Conservation (phyloP, 1,140 invertebrate genomes). For the Eumaeus atala region DNA sequence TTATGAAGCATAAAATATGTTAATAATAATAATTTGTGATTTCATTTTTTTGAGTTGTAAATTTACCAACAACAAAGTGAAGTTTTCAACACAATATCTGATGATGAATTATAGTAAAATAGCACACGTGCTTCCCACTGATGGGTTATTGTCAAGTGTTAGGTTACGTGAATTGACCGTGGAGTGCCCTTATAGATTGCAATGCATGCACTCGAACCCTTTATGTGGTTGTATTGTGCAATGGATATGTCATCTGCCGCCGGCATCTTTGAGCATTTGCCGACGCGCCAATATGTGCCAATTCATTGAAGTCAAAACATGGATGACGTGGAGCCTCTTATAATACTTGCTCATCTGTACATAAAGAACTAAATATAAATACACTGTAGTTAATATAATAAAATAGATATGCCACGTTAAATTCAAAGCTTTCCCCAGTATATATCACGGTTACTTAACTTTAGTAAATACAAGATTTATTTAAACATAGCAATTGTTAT, state of each 20-base stretch:
- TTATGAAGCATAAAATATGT: too few species aligned
- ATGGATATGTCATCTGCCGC: constrained; percentile 63
- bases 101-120: constrained; percentile 23
- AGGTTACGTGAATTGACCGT: constrained; percentile 56
- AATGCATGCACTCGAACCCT: constrained; percentile 63
- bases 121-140: constrained; percentile 48
- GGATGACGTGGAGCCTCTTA: constrained; percentile 8
- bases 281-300: constrained; percentile 36
- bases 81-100: constrained; percentile 46
- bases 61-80: constrained; percentile 60
- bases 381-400: too few species aligned
- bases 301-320: constrained; percentile 25
- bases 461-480: too few species aligned
- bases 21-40: constrained; percentile 57
- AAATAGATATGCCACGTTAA: too few species aligned
- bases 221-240: constrained; percentile 59
- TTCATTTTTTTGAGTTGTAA: constrained; percentile 33
- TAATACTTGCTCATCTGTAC: too few species aligned
- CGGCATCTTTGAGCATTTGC: constrained; percentile 48
- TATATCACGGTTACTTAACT: too few species aligned
- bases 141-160: constrained; percentile 45
- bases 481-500: too few species aligned
- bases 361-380: too few species aligned
- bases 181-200: constrained; percentile 65
- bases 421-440: too few species aligned